These are phyloP conservation scores for Elachura formosa DNA, from an alignment of 2,113 vertebrate species.

Conservation along the genomic window DNA sequence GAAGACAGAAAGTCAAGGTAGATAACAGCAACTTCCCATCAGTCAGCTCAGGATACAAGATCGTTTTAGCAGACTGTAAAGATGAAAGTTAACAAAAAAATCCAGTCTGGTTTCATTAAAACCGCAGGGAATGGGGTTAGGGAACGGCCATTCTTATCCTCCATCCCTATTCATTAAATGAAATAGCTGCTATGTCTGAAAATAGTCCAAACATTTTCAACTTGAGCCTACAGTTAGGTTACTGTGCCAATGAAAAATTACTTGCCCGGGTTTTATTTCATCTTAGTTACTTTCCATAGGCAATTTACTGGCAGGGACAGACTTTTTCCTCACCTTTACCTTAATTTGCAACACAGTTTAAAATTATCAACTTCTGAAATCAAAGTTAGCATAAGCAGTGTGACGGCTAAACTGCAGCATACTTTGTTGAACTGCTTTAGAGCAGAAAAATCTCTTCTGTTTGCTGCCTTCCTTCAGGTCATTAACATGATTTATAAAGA, in stretches of 20 bases:
- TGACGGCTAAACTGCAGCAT: neutral
- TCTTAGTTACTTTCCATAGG: neutral
- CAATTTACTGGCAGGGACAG: neutral
- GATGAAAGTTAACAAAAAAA: neutral
- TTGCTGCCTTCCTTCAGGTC: constrained; percentile 37
- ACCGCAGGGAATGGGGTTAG: neutral
- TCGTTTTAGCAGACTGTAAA: neutral
- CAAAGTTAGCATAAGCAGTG: neutral
- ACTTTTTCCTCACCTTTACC: neutral
- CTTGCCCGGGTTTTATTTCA: neutral
- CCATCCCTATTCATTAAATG: neutral
- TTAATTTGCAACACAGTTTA: neutral
- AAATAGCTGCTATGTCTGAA: neutral
- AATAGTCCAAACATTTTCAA: neutral
- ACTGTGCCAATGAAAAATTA: neutral
- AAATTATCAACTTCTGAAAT: neutral
- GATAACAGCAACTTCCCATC: neutral
- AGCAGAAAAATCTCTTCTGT: neutral
- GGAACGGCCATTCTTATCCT: neutral
- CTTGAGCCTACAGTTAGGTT: neutral
- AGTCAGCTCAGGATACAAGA: neutral
- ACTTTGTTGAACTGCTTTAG: neutral
- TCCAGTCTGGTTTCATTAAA: neutral
- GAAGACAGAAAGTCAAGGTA: neutral
- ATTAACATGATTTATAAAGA: constrained; percentile 67